A percentile compares a stretch with the other conserved stretches of the same genome.
phyloP scores from a whole-genome alignment of 1,140 invertebrate species.

The Drosophila sechellia region DNA sequence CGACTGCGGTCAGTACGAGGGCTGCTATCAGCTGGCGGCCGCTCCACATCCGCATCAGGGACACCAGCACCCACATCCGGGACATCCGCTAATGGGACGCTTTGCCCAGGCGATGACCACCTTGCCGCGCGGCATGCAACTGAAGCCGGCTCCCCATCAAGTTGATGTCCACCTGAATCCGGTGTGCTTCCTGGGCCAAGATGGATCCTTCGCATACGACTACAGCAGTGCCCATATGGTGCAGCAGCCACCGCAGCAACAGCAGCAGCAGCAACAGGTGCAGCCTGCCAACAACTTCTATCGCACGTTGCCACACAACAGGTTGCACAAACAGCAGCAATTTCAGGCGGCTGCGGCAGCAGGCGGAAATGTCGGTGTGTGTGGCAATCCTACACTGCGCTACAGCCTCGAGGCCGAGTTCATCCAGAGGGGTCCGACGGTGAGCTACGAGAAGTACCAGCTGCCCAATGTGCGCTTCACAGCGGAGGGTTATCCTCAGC shows the following conservation, averaged over 20 bases:
- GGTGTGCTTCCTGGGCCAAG: constrained; percentile 89
- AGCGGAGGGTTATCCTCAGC: constrained; percentile 90
- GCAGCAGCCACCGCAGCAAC: constrained; percentile 60
- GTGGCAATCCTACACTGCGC: constrained; percentile 85
- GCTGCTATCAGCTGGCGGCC: constrained; percentile 80
- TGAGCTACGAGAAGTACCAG: constrained; percentile 86
- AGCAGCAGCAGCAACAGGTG: constrained; percentile 49
- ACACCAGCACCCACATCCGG: constrained; percentile 26
- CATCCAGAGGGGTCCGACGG: constrained; percentile 85
- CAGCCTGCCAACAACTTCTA: constrained; percentile 85
- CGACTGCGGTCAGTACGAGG: constrained; percentile 82
- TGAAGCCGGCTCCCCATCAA: constrained; percentile 86
- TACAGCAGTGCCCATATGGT: constrained; percentile 86
- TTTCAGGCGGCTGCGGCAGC: constrained; percentile 86
- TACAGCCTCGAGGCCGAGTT: constrained; percentile 89
- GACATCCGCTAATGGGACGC: constrained; percentile 64
- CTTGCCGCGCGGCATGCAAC: constrained; percentile 85
- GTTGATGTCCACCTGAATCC: constrained; percentile 89
- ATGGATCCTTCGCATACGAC: constrained; percentile 90
- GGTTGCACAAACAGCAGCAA: constrained; percentile 85
- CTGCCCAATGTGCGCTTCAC: constrained; percentile 90
- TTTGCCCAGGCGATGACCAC: constrained; percentile 85
- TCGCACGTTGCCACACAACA: constrained; percentile 89
- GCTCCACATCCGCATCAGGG: constrained; percentile 37
- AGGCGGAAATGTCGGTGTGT: constrained; percentile 74